These are phyloP conservation scores for Oreochromis mossambicus DNA, from an alignment of 2,797 vertebrate species.

Conservation along the genomic window DNA sequence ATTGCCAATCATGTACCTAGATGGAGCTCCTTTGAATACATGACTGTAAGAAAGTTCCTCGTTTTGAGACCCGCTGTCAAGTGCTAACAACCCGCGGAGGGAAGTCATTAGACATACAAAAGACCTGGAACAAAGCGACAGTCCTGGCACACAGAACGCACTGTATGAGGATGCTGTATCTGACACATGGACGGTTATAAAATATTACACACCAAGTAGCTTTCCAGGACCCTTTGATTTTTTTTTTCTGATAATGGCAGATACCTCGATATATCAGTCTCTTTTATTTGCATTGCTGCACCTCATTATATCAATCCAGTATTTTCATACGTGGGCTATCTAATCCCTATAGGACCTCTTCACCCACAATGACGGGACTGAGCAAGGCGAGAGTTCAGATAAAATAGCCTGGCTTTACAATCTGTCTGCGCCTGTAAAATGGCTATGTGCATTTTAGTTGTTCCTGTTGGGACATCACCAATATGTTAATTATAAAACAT, in stretches of 20 bases:
- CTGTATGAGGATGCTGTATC: constrained; percentile 86
- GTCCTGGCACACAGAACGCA: constrained; percentile 88
- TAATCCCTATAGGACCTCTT: constrained; percentile 89
- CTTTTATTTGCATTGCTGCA: constrained; percentile 45
- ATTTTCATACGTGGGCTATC: constrained; percentile 82
- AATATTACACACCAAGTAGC: constrained; percentile 73
- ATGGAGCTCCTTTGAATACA: constrained; percentile 98
- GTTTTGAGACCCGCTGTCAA: constrained; percentile 99
- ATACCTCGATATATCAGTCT: constrained; percentile 56
- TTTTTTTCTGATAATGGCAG: constrained; percentile 75
- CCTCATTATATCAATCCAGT: constrained; percentile 88
- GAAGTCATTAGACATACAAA: constrained; percentile 99
- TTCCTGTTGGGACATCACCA: constrained; percentile 70
- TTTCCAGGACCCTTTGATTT: constrained; percentile 67
- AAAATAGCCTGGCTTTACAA: constrained; percentile 77
- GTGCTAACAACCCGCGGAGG: constrained; percentile 99
- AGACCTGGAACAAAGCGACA: constrained; percentile 96
- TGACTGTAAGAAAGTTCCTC: constrained; percentile 93
- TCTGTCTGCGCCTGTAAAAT: constrained; percentile 72
- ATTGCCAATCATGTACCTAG: constrained; percentile 99
- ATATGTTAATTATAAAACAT: constrained; percentile 74
- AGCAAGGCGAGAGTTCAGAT: constrained; percentile 84
- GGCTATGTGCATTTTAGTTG: constrained; percentile 74
- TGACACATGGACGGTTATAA: constrained; percentile 85
- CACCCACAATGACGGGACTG: constrained; percentile 80